Evolutionary conservation across 2,797 vertebrate species (phyloP), one percentile per base, ranked within the genome.

Genomic region (Typhlichthys eigenmanni): DNA sequence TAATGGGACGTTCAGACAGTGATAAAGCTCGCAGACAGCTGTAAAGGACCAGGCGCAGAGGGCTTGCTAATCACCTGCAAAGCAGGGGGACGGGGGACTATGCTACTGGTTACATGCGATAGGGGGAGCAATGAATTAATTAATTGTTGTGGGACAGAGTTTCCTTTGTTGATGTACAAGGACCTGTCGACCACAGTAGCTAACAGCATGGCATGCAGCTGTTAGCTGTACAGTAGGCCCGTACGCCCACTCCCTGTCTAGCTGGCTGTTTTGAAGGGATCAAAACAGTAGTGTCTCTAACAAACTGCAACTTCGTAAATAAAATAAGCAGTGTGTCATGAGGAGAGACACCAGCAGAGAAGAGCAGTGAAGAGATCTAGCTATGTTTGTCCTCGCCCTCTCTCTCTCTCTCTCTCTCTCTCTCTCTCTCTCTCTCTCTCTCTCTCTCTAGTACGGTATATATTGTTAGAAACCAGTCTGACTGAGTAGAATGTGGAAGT

Each of bases 1-100:
- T 85, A 89, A 88, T 85, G 79, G 81, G 74, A 82, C 71, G 65
- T 77, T 74, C 57, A 76, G 83, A 87, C 85, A 80, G 72, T 85
- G 83, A 84, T 85, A 66, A 75, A 88, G 74, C 69, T 53, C 67
- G 61, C 65, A 78, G 81, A 76, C 88, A 89, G 84, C 84, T 90
- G 87, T 63, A 83, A 71, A 84, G 67, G 74, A 78, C 60, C 65
- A 60, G 62, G 71, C 81, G 81, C 80, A 81, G 43, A 45, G 56
- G 13, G 69, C 75, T 72, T 86, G 78, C 82, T 88, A 84, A 89
- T 84, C 78, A 70, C 71, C 62, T 81, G 79, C 80, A 78, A 72
- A 73, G 67, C 69, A 34, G 53, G 32, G 19, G 46, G 64, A 53
- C 59, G 62, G 64, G 60, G 71, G 66, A 7, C 58, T 58, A 54